Percentiles rank a stretch among this genome's conserved stretches.
These are phyloP conservation scores for Sceloporus undulatus DNA, from an alignment of 2,113 vertebrate species.

Conservation along the genomic window DNA sequence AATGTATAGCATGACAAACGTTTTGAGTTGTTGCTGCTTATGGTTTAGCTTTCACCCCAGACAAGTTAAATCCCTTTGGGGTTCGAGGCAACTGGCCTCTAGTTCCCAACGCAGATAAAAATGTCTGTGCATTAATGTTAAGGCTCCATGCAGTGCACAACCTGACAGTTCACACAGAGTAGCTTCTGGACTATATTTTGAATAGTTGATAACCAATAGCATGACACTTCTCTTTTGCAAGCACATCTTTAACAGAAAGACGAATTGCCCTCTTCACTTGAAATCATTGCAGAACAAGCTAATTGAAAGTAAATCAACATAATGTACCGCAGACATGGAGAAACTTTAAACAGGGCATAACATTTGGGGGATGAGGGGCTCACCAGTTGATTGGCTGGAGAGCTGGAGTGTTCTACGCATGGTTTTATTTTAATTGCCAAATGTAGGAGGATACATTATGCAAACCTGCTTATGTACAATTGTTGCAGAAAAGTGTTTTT, in stretches of 20 bases:
- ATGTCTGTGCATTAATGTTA: background rate
- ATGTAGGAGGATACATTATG: background rate
- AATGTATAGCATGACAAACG: background rate
- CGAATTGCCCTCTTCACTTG: background rate
- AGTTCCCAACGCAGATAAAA: background rate
- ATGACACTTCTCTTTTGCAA: background rate
- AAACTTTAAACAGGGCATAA: background rate
- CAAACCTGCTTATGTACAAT: background rate
- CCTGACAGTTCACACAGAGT: background rate
- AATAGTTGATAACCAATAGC: background rate
- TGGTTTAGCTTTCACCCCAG: no score
- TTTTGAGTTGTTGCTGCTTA: background rate
- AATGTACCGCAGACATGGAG: background rate
- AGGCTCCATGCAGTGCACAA: background rate
- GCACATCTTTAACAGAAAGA: background rate
- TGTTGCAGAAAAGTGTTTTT: background rate
- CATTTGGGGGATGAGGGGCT: background rate
- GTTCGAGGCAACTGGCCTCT: background rate
- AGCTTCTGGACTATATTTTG: background rate
- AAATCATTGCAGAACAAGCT: background rate
- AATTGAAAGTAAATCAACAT: background rate
- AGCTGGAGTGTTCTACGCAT: background rate
- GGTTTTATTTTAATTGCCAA: background rate
- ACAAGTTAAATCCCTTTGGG: background rate
- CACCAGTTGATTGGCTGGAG: background rate